Base-by-base conservation (phyloP, 2,113 vertebrate genomes). In the Oncorhynchus masou region DNA sequence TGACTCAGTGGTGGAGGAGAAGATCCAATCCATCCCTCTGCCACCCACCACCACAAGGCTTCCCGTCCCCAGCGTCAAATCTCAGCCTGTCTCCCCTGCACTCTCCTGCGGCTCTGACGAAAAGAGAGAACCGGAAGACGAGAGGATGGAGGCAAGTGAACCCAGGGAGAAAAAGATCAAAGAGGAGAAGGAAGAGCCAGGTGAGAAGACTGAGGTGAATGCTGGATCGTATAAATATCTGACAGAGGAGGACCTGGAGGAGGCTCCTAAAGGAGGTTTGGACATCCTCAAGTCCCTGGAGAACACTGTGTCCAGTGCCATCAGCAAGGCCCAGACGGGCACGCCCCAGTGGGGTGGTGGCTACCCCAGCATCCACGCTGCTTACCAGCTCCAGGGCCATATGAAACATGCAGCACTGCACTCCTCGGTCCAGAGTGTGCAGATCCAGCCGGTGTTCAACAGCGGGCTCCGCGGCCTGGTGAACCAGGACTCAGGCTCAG, bases 281-380 rank as follows among this genome's bases (percentile, higher is more conserved):
- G 98, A 99, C 85, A 99, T 99, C 81, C 80, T 99, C 34, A 99
- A 99, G 90, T 99, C 98, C 22, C 93, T 99, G 29, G 98, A 99
- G 92, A 99, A 99, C 88, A 99, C 98, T 0, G 98, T 99, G 74
- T 96, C 96, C 77, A 96, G 96, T 29, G 98, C 98, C 85, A 99
- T 99, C 91, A 99, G 97, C 91, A 99, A 99, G 80, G 98, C 98
- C 79, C 98, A 99, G 92, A 99, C 98, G 0, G 98, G 98, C 8
- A 95, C 98, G 0, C 98, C 98, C 29, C 98, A 97, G 0, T 99
- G 98, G 98, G 97, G 98, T 1, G 98, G 98, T 1, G 98, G 98
- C 24, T 99, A 99, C 88, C 96, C 97, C 57, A 99, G 98, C 90
- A 99, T 99, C 82, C 98, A 99, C 27, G 98, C 98, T 0, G 98